Conservation (phyloP, 2,113 vertebrate genomes). For the Grantiella picta region DNA sequence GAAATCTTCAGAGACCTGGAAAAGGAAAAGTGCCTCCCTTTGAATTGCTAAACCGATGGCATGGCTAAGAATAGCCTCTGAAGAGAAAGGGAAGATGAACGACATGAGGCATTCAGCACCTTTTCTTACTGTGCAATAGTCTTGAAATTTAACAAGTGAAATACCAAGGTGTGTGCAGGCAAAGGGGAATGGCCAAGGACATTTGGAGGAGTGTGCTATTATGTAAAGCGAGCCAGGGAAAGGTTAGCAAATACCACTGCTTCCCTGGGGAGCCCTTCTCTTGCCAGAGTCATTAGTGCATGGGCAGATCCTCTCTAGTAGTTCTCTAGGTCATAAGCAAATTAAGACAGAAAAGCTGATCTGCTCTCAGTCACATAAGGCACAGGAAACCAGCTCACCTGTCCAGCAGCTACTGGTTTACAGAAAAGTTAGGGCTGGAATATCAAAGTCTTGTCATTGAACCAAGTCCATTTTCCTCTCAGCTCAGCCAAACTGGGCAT, state of each 20-base stretch:
- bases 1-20: conserved; percentile 48
- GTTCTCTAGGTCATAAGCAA: conserved; percentile 39
- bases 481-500: not conserved
- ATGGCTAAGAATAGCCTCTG: conserved; percentile 40
- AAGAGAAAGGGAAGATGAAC: not conserved
- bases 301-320: not conserved
- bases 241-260: conserved; percentile 33
- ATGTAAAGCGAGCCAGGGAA: not conserved
- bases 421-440: not conserved
- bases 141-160: not conserved
- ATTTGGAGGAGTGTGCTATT: conserved; percentile 19
- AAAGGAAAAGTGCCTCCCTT: conserved; percentile 21
- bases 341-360: conserved; percentile 36
- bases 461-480: not conserved
- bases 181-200: not conserved
- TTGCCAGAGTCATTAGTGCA: not conserved
- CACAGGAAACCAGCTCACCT: not conserved
- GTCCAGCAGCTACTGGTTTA: not conserved
- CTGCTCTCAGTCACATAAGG: not conserved
- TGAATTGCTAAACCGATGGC: not conserved
- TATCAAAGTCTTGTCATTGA: not conserved
- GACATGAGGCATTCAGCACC: not conserved
- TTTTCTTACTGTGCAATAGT: not conserved
- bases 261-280: conserved; percentile 19
- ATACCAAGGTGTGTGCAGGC: not conserved